These are phyloP conservation scores for Hippopotamus amphibius DNA, from an alignment of 2,113 vertebrate genomes.

Conservation along the genomic window DNA sequence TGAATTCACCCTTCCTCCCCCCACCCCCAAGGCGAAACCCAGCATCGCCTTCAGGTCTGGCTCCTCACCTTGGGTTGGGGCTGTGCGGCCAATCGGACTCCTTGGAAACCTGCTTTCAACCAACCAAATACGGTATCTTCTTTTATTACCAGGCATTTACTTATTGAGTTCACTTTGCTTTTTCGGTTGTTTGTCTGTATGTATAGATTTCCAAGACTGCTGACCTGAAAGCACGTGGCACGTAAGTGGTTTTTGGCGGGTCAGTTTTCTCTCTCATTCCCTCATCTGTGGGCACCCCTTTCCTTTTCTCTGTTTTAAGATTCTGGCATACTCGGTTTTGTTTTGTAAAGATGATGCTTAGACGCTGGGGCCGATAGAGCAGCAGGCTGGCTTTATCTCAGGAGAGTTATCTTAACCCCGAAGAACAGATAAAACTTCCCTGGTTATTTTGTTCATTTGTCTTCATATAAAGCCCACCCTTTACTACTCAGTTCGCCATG, in stretches of 20 bases:
- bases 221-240: background rate
- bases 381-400: background rate
- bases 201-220: background rate
- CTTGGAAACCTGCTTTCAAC: background rate
- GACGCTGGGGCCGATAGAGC: background rate
- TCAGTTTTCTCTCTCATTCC: background rate
- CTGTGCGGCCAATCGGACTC: rapidly evolving
- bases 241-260: background rate
- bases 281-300: background rate
- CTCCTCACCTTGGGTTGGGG: background rate
- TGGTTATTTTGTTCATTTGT: conserved; percentile 7
- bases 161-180: background rate
- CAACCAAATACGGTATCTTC: background rate
- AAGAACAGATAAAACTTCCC: background rate
- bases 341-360: background rate
- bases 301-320: background rate
- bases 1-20: rapidly evolving
- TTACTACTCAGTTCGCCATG: background rate
- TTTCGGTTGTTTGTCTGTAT: background rate
- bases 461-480: background rate
- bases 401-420: background rate
- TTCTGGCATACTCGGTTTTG: background rate
- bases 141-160: background rate
- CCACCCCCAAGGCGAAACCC: background rate
- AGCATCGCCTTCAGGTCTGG: background rate